phyloP scores from a whole-genome alignment of 2,888 invertebrate genomes.

The Cancer borealis region DNA sequence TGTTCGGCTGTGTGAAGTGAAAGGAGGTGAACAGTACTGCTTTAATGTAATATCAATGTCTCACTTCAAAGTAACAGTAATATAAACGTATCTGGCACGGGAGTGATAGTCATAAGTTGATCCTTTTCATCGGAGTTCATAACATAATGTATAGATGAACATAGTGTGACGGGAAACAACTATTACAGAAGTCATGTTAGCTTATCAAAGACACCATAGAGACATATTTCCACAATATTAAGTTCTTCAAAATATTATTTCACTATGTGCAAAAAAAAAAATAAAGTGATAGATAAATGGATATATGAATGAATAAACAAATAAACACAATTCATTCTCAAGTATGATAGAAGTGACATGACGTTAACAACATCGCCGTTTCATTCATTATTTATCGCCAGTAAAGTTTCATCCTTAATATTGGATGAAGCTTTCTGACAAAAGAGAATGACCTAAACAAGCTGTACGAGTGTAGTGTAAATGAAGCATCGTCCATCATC shows the following conservation, averaged over 20 bases:
- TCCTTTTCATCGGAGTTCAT: neutral
- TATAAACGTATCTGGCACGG: neutral
- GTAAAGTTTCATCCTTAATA: neutral
- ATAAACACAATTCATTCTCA: neutral
- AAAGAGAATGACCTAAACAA: neutral
- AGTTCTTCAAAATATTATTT: neutral
- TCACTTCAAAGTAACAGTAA: neutral
- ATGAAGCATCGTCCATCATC: neutral
- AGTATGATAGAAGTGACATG: neutral
- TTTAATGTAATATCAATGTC: neutral
- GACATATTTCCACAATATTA: neutral
- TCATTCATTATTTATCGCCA: neutral
- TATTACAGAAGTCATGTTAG: neutral
- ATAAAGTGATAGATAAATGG: neutral
- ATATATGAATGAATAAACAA: neutral
- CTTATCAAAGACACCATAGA: neutral
- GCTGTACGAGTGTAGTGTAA: neutral
- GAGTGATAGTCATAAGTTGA: neutral
- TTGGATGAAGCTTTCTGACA: neutral
- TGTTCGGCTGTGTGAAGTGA: neutral
- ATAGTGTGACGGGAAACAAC: neutral
- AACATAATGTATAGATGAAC: too few relatives aligned
- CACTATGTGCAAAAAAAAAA: neutral
- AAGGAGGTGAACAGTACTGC: neutral
- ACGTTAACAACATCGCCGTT: neutral